A percentile compares a stretch with the other conserved stretches of the same genome.
Conservation (phyloP, 2,113 vertebrate species). For the Oreochromis aureus region DNA sequence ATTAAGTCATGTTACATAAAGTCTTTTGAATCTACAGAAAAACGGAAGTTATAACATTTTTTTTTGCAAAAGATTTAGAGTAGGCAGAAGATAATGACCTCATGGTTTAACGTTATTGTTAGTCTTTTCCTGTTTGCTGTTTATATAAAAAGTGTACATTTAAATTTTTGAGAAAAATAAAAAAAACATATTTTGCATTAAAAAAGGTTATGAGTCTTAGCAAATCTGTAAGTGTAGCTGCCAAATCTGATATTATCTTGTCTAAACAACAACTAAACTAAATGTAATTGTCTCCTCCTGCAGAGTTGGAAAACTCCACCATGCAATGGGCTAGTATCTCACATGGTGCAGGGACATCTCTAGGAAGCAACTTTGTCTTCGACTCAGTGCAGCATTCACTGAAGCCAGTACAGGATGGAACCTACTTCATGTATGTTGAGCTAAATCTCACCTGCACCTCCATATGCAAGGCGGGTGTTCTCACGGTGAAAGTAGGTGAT, state of each 20-base stretch:
- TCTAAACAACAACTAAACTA: neutral
- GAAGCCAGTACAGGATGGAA: neutral
- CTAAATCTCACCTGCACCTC: slow-evolving; percentile 27
- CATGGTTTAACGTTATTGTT: neutral
- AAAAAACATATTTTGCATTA: rapidly evolving
- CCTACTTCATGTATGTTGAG: slow-evolving; percentile 62
- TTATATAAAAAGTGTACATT: rapidly evolving
- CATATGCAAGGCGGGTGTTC: rapidly evolving
- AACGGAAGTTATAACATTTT: rapidly evolving
- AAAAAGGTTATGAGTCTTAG: rapidly evolving
- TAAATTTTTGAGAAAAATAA: neutral
- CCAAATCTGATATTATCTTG: neutral
- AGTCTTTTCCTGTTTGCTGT: neutral
- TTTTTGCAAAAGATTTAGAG: neutral
- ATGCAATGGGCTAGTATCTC: neutral
- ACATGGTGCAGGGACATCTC: rapidly evolving
- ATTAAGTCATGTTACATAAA: rapidly evolving
- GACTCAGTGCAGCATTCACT: rapidly evolving
- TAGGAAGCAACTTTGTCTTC: slow-evolving; percentile 36
- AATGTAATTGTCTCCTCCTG: slow-evolving; percentile 11
- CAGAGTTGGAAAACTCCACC: slow-evolving; percentile 20
- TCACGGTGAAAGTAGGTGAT: neutral
- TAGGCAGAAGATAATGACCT: rapidly evolving
- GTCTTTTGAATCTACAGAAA: neutral
- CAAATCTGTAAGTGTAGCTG: rapidly evolving